phyloP scores from a whole-genome alignment of 2,888 invertebrate species.

The Dryadula phaetusa region DNA sequence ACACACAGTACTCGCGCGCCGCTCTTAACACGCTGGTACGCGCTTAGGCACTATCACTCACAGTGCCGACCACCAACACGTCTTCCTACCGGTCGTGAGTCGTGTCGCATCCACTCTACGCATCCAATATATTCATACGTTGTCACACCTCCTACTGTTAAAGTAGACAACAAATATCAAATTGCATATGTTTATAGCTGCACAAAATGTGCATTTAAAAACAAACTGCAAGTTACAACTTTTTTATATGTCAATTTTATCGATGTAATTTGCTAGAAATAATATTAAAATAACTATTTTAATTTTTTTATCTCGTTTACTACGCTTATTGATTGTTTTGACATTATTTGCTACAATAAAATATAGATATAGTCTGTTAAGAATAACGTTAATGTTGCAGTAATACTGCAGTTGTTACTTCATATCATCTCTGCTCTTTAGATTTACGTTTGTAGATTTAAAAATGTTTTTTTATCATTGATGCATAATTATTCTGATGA shows the following conservation, averaged over 20 bases:
- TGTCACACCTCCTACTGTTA: constrained; percentile 38
- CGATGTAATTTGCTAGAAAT: neutral
- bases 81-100: constrained; percentile 23
- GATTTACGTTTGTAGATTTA: constrained; percentile 26
- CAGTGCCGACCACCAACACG: constrained; percentile 38
- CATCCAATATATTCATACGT: constrained; percentile 34
- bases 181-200: constrained; percentile 33
- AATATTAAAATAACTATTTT: neutral
- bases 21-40: constrained; percentile 39
- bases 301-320: neutral
- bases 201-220: neutral
- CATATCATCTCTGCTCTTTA: constrained; percentile 68
- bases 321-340: neutral
- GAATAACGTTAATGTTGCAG: constrained; percentile 1
- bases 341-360: neutral
- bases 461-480: constrained; percentile 36
- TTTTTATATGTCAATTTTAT: neutral
- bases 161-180: constrained; percentile 34
- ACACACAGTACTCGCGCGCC: constrained; percentile 50
- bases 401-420: constrained; percentile 70
- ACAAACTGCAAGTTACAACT: neutral
- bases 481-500: too few species aligned
- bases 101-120: constrained; percentile 31
- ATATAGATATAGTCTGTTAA: neutral
- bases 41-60: constrained; percentile 24